Evolutionary conservation across 2,888 invertebrate genomes (phyloP).

Genomic region (Odontocerum albicorne): DNA sequence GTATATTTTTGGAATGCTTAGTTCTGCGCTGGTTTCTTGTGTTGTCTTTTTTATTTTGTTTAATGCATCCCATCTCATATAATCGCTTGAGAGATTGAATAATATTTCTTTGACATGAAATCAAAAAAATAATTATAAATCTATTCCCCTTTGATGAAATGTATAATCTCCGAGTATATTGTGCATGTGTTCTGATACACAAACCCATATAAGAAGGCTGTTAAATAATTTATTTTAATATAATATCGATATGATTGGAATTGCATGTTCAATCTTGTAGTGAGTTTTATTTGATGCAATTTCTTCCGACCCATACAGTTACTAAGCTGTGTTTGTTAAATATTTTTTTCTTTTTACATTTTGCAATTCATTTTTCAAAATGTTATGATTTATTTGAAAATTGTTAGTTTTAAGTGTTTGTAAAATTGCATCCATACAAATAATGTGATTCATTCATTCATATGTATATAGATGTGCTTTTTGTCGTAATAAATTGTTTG

Average conservation of each 20-base stretch:
- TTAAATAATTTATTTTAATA: too few species aligned
- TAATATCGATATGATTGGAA: too few species aligned
- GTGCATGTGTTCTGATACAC: too few species aligned
- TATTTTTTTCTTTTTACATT: background rate
- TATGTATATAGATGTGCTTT: too few species aligned
- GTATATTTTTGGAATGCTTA: too few species aligned
- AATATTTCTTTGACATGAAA: constrained; percentile 19
- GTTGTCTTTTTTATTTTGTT: background rate
- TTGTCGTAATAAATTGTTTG: too few species aligned
- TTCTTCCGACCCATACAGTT: background rate
- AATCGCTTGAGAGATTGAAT: background rate
- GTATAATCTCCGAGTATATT: background rate
- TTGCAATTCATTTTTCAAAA: too few species aligned
- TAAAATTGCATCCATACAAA: background rate
- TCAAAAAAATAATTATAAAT: constrained; percentile 19
- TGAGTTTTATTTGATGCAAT: background rate
- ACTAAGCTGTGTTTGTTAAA: background rate
- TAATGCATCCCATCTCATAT: too few species aligned
- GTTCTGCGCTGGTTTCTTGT: background rate
- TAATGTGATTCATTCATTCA: background rate
- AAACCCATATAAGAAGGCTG: too few species aligned
- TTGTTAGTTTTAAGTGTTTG: background rate
- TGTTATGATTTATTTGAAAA: constrained; percentile 1
- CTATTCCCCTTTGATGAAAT: constrained; percentile 1
- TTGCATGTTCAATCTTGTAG: too few species aligned